Base-by-base conservation (phyloP, 1,140 invertebrate species). In the Trinorchestia longiramus region DNA sequence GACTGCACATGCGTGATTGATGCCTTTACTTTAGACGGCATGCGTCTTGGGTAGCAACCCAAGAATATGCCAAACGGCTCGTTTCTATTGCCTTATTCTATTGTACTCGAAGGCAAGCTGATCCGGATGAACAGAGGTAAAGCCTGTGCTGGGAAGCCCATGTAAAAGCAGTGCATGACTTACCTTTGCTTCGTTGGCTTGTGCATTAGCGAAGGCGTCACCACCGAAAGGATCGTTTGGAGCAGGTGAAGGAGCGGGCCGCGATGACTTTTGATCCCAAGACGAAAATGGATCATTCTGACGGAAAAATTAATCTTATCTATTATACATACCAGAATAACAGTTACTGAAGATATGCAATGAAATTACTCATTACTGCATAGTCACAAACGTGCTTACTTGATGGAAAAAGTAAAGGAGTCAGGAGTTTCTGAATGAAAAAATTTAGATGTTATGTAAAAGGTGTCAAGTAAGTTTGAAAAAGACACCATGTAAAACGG, bases 251-350 rank as follows among this genome's bases (percentile, higher is more conserved):
- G 57, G 45, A 53, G 95, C 77, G 15, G 95, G 95, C 62, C 53
- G 47, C n/a, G 96, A 96, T 96, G 15, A 62, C 62, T 96, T 97
- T 95, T 96, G 96, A 90, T 96, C 90, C 96, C 97, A 96, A 95
- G 96, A 96, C 43, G 96, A 96, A 96, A 97, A 97, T 44, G 96
- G 95, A 96, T 97, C 97, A 45, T 97, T 98, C 98, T 98, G 96
- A 95, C 97, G 97, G 90, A 96, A 77, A 92, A 97, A 96, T 97
- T 96, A 90, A 42, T 41, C 15, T 42, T 77, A 19, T 77, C n/a
- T n/a, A 77, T 8, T 77, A 28, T 11, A 77, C 8, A 77, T 1
- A 36, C 62, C 36, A 77, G 62, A 77, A 77, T 8, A 77, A 36
- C 36, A 77, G 62, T 77, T 23, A 77, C 36, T 77, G 36, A 77